phyloP scores from a whole-genome alignment of 2,113 vertebrate species.

The Ochotona princeps region DNA sequence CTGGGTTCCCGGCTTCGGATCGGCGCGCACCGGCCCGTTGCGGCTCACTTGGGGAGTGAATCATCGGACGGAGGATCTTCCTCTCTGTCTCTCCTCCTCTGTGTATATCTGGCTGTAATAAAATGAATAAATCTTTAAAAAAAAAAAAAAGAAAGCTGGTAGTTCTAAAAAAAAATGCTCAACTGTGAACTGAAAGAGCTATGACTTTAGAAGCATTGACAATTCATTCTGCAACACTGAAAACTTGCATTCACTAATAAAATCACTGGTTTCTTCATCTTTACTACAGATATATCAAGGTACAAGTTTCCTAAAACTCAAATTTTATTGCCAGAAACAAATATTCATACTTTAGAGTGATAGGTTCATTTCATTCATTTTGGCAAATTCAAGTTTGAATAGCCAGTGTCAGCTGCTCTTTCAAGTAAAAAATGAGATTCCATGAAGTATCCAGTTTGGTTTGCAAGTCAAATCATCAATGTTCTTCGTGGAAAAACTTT shows the following conservation, averaged over 20 bases:
- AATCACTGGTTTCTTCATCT: background rate
- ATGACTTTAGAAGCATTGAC: background rate
- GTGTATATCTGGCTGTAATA: no score
- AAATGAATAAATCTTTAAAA: no score
- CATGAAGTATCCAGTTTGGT: background rate
- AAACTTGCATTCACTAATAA: background rate
- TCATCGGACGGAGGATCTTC: no score
- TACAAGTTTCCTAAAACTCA: background rate
- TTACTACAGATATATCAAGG: background rate
- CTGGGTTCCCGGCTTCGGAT: no score
- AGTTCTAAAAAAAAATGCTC: no score
- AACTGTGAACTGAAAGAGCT: background rate
- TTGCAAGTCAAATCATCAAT: background rate
- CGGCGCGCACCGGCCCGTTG: no score
- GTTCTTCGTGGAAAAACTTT: background rate
- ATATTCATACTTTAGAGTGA: background rate
- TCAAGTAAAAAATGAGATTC: slow-evolving; percentile 39
- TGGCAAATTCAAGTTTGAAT: background rate
- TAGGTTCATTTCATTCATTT: background rate
- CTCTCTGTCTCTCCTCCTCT: no score
- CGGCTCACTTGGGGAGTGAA: no score
- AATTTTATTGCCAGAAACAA: slow-evolving; percentile 10
- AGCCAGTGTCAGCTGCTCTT: background rate
- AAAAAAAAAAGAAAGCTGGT: no score
- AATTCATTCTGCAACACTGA: background rate